phyloP scores from a whole-genome alignment of 2,797 vertebrate genomes.

The Galagoides demidoff region DNA sequence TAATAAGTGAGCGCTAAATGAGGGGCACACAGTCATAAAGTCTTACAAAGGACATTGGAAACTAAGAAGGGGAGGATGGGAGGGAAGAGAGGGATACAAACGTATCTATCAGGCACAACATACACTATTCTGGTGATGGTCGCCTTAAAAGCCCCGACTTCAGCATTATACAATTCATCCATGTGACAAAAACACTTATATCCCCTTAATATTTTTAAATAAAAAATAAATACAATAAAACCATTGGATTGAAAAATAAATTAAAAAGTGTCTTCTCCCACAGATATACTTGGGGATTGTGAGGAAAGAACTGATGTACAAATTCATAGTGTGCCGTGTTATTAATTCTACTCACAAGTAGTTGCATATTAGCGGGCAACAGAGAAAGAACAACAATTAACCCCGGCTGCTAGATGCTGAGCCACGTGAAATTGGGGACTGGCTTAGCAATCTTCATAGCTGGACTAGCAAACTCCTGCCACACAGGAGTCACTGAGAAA shows the following conservation, averaged over 20 bases:
- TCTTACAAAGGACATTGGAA: background rate
- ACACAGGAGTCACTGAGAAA: background rate
- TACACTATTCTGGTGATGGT: background rate
- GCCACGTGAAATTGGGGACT: too few species aligned
- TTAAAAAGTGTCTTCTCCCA: background rate
- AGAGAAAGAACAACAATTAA: background rate
- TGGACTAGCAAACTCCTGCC: background rate
- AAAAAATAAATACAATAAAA: background rate
- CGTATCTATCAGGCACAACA: background rate
- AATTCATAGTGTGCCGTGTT: background rate
- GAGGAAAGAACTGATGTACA: background rate
- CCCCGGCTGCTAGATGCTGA: background rate
- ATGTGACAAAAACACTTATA: background rate
- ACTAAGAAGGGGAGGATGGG: background rate
- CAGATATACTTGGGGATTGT: background rate
- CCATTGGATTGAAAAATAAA: background rate
- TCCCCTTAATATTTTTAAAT: background rate
- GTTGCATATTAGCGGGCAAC: background rate
- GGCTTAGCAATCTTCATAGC: background rate
- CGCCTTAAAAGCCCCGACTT: background rate
- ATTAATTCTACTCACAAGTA: background rate
- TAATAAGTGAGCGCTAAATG: background rate
- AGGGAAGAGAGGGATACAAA: background rate
- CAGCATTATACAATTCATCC: background rate
- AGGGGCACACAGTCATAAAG: background rate